These are phyloP conservation scores for Archips xylosteana DNA, from an alignment of 2,888 invertebrate species.

Conservation along the genomic window DNA sequence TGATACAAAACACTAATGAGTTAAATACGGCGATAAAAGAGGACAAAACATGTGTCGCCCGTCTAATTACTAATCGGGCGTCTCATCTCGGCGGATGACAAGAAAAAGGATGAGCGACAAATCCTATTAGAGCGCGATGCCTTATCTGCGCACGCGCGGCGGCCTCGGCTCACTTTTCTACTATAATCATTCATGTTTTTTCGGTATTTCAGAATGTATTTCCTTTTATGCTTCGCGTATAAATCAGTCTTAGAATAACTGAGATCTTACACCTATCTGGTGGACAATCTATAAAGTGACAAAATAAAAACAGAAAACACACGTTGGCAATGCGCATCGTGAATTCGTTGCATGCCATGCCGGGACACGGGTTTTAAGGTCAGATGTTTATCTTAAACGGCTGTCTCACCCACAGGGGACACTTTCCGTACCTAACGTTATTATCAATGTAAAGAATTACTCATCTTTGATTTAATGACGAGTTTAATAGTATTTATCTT, in stretches of 20 bases:
- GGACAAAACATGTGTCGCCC: slow-evolving; percentile 79
- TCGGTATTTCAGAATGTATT: slow-evolving; percentile 31
- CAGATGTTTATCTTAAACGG: slow-evolving; percentile 85
- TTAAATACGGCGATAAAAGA: slow-evolving; percentile 73
- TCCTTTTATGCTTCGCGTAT: slow-evolving; percentile 25
- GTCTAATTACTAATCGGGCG: slow-evolving; percentile 82
- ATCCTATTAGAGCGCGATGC: slow-evolving; percentile 72
- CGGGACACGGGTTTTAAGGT: slow-evolving; percentile 71
- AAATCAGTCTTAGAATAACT: slow-evolving; percentile 40
- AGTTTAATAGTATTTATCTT: background rate
- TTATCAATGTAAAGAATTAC: slow-evolving; percentile 75
- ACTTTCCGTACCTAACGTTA: slow-evolving; percentile 77
- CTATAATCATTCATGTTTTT: slow-evolving; percentile 23
- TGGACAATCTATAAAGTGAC: slow-evolving; percentile 51
- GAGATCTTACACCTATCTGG: slow-evolving; percentile 38
- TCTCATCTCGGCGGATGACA: slow-evolving; percentile 70
- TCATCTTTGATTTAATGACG: slow-evolving; percentile 42
- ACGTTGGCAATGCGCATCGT: slow-evolving; percentile 75
- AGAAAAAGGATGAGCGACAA: slow-evolving; percentile 75
- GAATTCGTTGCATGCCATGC: slow-evolving; percentile 78
- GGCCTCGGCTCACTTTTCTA: slow-evolving; percentile 32
- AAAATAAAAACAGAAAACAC: slow-evolving; percentile 67
- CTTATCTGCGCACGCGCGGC: slow-evolving; percentile 69
- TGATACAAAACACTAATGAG: slow-evolving; percentile 66
- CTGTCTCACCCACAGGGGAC: slow-evolving; percentile 83